Evolutionary conservation across 2,113 vertebrate species (phyloP).

Genomic region (Parus major): DNA sequence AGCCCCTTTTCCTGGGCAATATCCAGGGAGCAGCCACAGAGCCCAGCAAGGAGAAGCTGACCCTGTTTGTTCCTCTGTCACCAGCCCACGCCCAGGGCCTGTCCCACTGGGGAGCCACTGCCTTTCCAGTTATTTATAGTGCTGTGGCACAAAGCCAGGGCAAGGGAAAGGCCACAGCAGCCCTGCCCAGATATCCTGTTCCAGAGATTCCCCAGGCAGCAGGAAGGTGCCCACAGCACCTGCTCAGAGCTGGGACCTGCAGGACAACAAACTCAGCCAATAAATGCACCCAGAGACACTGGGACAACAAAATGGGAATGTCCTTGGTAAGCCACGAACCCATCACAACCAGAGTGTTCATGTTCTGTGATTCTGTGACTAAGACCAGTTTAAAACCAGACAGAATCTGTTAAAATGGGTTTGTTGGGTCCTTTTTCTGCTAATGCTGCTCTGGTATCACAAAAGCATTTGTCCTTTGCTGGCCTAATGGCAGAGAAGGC

Average conservation of each 20-base stretch:
- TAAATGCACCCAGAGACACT: not conserved
- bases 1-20: not conserved
- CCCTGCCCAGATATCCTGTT: not conserved
- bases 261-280: not conserved
- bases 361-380: rapidly evolving
- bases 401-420: not conserved
- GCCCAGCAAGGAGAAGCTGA: not conserved
- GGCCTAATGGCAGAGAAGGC: not conserved
- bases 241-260: not conserved
- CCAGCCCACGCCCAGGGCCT: not conserved
- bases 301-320: not conserved
- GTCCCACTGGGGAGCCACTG: not conserved
- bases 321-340: not conserved
- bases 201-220: not conserved
- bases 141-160: not conserved
- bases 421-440: not conserved
- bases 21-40: not conserved
- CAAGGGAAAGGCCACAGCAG: not conserved
- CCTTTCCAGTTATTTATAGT: not conserved
- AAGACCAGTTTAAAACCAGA: not conserved
- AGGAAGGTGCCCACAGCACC: not conserved
- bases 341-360: not conserved
- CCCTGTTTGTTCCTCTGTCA: not conserved
- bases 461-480: not conserved
- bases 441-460: not conserved